Conservation (phyloP, 2,888 invertebrate genomes). For the Parochlus steinenii region DNA sequence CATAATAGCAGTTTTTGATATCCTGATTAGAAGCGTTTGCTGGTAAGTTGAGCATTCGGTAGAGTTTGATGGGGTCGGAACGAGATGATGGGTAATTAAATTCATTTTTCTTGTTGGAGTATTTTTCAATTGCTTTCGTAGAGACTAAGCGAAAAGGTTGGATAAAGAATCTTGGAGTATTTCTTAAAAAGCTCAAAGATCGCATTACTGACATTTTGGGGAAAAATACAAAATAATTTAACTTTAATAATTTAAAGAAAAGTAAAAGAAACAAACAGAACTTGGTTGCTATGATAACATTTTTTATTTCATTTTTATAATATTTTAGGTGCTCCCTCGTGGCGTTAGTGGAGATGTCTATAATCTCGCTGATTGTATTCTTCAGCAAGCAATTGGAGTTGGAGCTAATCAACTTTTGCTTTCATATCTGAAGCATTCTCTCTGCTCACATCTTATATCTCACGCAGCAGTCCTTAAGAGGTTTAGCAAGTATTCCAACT, state of each 20-base stretch:
- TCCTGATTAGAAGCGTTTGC: conserved; percentile 20
- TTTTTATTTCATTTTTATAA: conserved; percentile 11
- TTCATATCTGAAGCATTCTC: conserved; percentile 81
- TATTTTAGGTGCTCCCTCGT: conserved; percentile 48
- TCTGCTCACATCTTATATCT: conserved; percentile 80
- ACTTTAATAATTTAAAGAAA: not conserved
- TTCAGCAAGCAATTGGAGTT: conserved; percentile 88
- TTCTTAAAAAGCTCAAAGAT: no score
- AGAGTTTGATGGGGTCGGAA: no score
- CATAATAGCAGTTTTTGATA: conserved; percentile 25
- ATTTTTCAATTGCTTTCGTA: not conserved
- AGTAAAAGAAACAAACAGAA: not conserved
- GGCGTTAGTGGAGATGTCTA: conserved; percentile 91
- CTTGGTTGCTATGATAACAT: conserved; percentile 1
- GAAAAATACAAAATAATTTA: not conserved
- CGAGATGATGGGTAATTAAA: no score
- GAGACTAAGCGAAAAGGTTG: no score
- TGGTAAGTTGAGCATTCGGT: conserved; percentile 22
- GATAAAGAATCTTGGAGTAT: no score
- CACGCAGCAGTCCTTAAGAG: conserved; percentile 78
- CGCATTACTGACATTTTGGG: no score
- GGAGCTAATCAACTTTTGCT: conserved; percentile 76
- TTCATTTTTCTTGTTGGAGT: not conserved
- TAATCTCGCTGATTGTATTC: conserved; percentile 79
- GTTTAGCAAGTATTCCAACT: conserved; percentile 76